Conservation (phyloP, 2,888 invertebrate species). For the Cheilosia urbana region DNA sequence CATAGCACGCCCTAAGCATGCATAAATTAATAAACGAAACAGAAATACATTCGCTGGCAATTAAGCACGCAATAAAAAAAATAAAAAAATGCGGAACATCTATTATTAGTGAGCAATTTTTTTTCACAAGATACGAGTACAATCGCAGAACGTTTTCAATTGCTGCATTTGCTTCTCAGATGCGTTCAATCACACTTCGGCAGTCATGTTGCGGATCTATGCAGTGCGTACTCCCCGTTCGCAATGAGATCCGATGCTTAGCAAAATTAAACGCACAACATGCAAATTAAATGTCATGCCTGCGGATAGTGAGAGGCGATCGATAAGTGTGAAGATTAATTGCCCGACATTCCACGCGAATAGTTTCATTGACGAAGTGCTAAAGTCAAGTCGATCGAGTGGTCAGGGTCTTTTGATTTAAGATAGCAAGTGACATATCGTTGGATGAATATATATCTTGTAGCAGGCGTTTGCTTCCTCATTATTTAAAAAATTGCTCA, state of each 20-base stretch:
- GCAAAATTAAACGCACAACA: background rate
- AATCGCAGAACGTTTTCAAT: constrained; percentile 19
- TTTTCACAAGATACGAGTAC: background rate
- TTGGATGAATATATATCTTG: too few relatives aligned
- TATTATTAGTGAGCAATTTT: constrained; percentile 31
- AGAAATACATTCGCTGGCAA: too few relatives aligned
- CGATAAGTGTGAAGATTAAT: constrained; percentile 43
- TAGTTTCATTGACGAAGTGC: constrained; percentile 34
- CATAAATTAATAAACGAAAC: background rate
- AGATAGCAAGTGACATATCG: background rate
- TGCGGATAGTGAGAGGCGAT: constrained; percentile 21
- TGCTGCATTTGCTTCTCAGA: constrained; percentile 26
- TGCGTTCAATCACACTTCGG: constrained; percentile 35
- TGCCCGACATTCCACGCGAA: constrained; percentile 27
- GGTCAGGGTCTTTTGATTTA: background rate
- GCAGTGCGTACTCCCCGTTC: constrained; percentile 17
- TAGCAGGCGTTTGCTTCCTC: too few relatives aligned
- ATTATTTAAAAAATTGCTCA: too few relatives aligned
- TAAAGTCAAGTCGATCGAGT: constrained; percentile 5
- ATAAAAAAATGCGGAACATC: background rate
- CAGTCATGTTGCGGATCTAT: constrained; percentile 6
- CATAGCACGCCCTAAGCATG: constrained; percentile 26
- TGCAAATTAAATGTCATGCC: constrained; percentile 39
- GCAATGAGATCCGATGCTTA: constrained; percentile 24
- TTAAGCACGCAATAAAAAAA: too few relatives aligned